phyloP scores from a whole-genome alignment of 1,140 invertebrate species.

The Sycobia sp. region DNA sequence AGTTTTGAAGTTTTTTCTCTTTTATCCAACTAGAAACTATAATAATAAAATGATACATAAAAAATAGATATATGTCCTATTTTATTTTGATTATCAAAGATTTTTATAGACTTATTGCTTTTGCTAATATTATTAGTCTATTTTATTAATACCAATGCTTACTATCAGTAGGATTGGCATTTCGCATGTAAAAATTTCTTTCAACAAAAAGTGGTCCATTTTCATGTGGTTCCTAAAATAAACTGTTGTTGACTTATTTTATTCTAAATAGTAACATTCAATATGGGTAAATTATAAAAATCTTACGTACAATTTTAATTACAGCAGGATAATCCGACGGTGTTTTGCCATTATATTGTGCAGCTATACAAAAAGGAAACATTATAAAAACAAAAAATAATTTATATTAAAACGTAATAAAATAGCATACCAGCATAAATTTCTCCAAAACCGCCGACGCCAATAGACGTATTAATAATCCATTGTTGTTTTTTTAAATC shows the following conservation, averaged over 20 bases:
- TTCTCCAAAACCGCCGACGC: conserved; percentile 91
- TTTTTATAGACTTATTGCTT: not conserved
- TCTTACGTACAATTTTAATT: conserved; percentile 77
- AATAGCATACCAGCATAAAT: conserved; percentile 76
- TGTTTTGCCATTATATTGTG: conserved; percentile 59
- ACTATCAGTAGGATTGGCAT: conserved; percentile 81
- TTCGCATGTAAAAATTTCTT: conserved; percentile 91
- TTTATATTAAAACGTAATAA: conserved; percentile 10
- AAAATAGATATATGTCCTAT: conserved; percentile 31
- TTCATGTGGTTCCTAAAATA: conserved; percentile 85
- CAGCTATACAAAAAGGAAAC: conserved; percentile 52
- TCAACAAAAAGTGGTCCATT: conserved; percentile 96
- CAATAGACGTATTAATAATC: conserved; percentile 85
- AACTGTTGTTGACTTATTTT: too few species aligned
- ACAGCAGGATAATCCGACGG: conserved; percentile 68
- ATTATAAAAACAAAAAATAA: conserved; percentile 3
- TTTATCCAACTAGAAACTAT: conserved; percentile 80
- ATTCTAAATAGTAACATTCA: conserved; percentile 46
- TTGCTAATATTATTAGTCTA: too few species aligned
- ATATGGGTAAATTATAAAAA: conserved; percentile 25
- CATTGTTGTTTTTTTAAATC: conserved; percentile 79
- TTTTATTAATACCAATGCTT: conserved; percentile 51
- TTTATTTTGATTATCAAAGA: conserved; percentile 4
- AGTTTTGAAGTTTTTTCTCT: conserved; percentile 70
- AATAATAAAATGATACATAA: conserved; percentile 32